phyloP scores from a whole-genome alignment of 2,797 vertebrate genomes.

The Falco columbarius region DNA sequence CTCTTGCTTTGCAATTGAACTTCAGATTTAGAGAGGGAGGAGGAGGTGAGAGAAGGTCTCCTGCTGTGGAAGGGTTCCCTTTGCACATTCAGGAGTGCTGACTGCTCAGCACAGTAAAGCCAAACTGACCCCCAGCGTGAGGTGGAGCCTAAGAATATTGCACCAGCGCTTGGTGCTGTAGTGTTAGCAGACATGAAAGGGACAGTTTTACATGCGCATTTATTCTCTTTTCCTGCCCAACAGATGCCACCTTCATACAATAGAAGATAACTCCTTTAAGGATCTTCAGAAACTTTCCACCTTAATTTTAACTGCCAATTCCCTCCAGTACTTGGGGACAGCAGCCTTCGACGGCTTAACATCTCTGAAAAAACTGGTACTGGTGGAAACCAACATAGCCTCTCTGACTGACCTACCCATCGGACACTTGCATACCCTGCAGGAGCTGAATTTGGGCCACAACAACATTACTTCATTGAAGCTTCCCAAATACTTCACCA shows the following conservation, averaged over 20 bases:
- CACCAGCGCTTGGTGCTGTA: neutral
- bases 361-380: conserved; percentile 71
- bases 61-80: neutral
- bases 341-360: conserved; percentile 70
- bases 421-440: conserved; percentile 71
- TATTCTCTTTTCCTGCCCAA: neutral
- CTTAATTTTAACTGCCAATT: conserved; percentile 83
- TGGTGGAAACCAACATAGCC: conserved; percentile 70
- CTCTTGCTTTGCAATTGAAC: neutral
- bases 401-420: conserved; percentile 76
- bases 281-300: conserved; percentile 75
- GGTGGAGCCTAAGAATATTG: neutral
- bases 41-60: neutral
- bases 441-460: conserved; percentile 77
- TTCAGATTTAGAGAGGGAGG: neutral
- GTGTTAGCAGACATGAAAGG: neutral
- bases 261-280: conserved; percentile 77
- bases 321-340: conserved; percentile 62
- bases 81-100: neutral
- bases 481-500: conserved; percentile 75
- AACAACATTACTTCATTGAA: conserved; percentile 77
- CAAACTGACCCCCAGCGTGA: rapidly evolving
- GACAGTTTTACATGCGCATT: neutral
- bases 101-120: neutral
- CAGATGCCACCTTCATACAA: conserved; percentile 75